phyloP scores from a whole-genome alignment of 2,113 vertebrate species.

The Cephalopholis sonnerati region DNA sequence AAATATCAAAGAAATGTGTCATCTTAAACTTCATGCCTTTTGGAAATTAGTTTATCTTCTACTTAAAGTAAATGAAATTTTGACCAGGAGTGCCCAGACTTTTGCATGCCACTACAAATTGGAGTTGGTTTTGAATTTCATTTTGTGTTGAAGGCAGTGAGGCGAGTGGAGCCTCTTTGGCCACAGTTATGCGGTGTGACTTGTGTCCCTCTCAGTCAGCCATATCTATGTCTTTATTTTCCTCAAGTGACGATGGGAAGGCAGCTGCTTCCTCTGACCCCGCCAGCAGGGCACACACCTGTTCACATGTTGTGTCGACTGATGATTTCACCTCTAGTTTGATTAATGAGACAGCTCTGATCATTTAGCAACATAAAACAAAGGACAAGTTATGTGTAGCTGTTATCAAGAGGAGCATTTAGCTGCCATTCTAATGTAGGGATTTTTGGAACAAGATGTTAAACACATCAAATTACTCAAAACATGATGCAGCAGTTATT shows the following conservation, averaged over 20 bases:
- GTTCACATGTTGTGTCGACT: conserved; percentile 4
- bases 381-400: neutral
- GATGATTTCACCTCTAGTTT: conserved; percentile 12
- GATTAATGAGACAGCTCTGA: conserved; percentile 7
- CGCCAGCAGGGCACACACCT: conserved; percentile 36
- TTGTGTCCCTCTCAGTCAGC: conserved; percentile 10
- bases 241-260: conserved; percentile 21
- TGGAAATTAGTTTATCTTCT: too few relatives aligned
- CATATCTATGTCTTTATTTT: conserved; percentile 11
- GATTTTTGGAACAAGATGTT: neutral
- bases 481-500: neutral
- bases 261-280: conserved; percentile 45
- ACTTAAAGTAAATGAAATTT: too few relatives aligned
- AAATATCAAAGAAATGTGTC: too few relatives aligned
- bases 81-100: too few relatives aligned
- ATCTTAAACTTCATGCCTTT: too few relatives aligned
- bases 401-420: neutral
- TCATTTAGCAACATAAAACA: neutral
- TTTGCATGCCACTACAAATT: too few relatives aligned
- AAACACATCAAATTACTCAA: conserved; percentile 1
- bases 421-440: neutral
- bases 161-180: neutral
- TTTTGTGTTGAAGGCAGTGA: neutral
- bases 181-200: neutral
- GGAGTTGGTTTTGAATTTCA: neutral